Evolutionary conservation across 2,797 vertebrate genomes (phyloP), one percentile per base, ranked within the genome.

Genomic region (Semotilus atromaculatus): DNA sequence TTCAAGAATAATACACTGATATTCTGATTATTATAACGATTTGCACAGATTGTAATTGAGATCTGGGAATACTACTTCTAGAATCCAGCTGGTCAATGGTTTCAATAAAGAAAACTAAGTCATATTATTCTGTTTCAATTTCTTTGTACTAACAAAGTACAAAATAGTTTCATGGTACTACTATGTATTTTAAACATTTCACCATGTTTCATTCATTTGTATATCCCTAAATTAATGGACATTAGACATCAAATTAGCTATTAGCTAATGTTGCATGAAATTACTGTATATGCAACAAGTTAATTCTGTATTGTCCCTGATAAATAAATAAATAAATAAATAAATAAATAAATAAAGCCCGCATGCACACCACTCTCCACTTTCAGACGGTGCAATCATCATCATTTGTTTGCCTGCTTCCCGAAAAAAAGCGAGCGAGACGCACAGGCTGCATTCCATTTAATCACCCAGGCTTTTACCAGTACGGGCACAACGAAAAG

Each of bases 391-490:
- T 78, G 55, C 86, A 85, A 86, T 87, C 48, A 51, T 19, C 48
- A 51, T 51, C 48, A 51, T 51, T 64, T 45, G 64, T 75, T 84
- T 60, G 58, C 75, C 76, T 53, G 86, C 71, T 88, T 88, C 85
- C 88, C 75, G 58, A 81, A 88, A 87, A 87, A 89, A 70, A 83
- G 38, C 14, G 1, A 18, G 40, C 21, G 83, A 84, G 83, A 89
- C 86, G 80, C 81, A 67, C 62, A 81, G 85, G 85, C 88, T 68
- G 62, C 86, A 90, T 90, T 89, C 88, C 86, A 89, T 66, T 75
- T 77, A 88, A 87, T 90, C 85, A 89, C 80, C 73, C 75, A 77
- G 23, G 80, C 87, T 88, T 79, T 48, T 75, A 85, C 67, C 83
- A 79, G 51, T 86, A 79, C 11, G 66, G 67, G 67, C 68, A 77